Conservation (phyloP, 2,888 invertebrate genomes). For the Lasioglossum marginatum region DNA sequence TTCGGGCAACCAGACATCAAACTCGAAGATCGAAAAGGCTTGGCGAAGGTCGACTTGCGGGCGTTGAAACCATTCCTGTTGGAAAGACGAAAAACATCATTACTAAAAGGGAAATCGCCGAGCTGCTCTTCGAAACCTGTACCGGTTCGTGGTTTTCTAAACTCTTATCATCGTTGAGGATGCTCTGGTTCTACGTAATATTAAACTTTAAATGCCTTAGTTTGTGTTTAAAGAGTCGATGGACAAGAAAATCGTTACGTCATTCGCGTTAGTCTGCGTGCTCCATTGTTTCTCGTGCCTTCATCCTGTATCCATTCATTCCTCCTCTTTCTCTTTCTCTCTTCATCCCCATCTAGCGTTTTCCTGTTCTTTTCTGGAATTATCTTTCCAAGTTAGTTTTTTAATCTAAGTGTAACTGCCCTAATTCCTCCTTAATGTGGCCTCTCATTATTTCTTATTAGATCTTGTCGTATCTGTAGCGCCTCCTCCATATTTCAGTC, state of each 20-base stretch:
- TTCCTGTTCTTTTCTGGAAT: not conserved
- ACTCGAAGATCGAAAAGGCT: slow-evolving; percentile 43
- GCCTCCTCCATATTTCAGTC: not conserved
- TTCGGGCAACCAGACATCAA: slow-evolving; percentile 56
- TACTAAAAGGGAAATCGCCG: slow-evolving; percentile 61
- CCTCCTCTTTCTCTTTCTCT: not conserved
- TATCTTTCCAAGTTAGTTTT: not conserved
- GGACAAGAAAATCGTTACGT: not conserved
- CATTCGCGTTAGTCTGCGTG: not conserved
- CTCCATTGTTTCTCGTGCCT: not conserved
- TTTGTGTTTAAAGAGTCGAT: not conserved
- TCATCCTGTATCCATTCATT: not conserved
- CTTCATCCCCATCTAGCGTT: not conserved
- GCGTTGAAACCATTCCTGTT: slow-evolving; percentile 22
- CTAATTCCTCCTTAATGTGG: not conserved
- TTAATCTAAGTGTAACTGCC: not conserved
- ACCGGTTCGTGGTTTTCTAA: slow-evolving; percentile 68
- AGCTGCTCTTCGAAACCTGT: slow-evolving; percentile 75
- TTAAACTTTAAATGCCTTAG: not conserved
- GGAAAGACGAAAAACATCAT: slow-evolving; percentile 30
- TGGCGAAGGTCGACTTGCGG: slow-evolving; percentile 8
- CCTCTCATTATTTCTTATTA: not conserved
- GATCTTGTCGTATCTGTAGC: not conserved
- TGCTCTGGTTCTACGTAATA: not conserved
- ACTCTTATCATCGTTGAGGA: not conserved